These are phyloP conservation scores for Pseudonaja textilis DNA, from an alignment of 2,113 vertebrate genomes.

Conservation along the genomic window DNA sequence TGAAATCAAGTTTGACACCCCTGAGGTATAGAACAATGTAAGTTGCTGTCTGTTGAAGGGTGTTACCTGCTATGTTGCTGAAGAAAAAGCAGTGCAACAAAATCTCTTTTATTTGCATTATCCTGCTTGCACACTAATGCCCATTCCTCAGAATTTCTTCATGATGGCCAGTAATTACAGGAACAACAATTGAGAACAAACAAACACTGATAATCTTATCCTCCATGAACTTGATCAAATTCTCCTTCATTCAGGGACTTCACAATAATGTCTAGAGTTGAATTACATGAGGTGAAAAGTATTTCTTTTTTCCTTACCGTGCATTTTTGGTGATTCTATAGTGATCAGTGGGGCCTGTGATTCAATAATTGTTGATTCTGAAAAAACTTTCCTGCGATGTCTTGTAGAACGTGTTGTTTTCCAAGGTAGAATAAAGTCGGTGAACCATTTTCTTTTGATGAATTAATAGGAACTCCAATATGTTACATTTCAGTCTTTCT, in stretches of 20 bases:
- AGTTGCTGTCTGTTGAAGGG: neutral
- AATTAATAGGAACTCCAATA: neutral
- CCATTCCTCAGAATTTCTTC: neutral
- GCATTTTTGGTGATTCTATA: neutral
- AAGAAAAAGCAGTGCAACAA: slow-evolving; percentile 22
- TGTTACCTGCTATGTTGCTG: neutral
- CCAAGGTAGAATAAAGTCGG: neutral
- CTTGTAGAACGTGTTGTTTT: neutral
- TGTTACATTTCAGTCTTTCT: neutral
- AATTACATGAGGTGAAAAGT: neutral
- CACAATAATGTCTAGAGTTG: neutral
- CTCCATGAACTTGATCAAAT: neutral
- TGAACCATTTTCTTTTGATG: too few species aligned
- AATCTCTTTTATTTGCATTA: slow-evolving; percentile 8
- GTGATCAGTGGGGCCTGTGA: neutral
- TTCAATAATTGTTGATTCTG: neutral
- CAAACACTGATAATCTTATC: neutral
- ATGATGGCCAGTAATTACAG: neutral
- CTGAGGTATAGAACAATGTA: neutral
- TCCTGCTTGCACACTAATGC: neutral
- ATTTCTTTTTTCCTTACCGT: neutral
- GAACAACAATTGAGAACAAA: too few species aligned
- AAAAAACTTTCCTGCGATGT: neutral
- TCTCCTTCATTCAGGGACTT: neutral
- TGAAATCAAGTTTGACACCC: too few species aligned